Conservation (phyloP, 2,888 invertebrate genomes). For the Drosophila ochracea region DNA sequence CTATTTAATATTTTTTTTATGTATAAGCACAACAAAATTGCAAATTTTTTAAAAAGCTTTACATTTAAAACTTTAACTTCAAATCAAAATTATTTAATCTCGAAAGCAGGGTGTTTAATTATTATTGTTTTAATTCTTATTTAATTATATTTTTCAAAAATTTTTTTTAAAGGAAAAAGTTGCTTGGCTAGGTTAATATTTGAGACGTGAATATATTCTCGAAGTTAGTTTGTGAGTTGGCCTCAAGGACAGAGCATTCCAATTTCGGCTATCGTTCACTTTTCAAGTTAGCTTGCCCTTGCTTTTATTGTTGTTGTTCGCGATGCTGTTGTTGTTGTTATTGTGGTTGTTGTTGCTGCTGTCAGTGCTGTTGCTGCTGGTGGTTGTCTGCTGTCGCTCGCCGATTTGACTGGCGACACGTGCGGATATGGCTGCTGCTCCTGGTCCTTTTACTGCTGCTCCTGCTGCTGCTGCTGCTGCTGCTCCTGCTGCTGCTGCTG, state of each 20-base stretch:
- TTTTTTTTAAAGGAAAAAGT: not conserved
- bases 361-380: conserved; percentile 19
- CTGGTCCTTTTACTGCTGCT: conserved; percentile 1
- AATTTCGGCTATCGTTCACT: conserved; percentile 1
- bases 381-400: conserved; percentile 40
- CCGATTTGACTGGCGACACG: conserved; percentile 63
- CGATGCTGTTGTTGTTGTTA: conserved; percentile 1
- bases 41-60: too few relatives aligned
- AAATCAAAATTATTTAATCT: too few relatives aligned
- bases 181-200: not conserved
- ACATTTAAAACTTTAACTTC: too few relatives aligned
- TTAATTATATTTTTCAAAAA: rapidly evolving
- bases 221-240: not conserved
- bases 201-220: not conserved
- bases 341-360: conserved; percentile 13
- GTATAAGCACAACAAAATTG: too few relatives aligned
- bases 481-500: not conserved
- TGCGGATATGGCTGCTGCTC: conserved; percentile 32
- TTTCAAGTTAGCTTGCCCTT: conserved; percentile 18
- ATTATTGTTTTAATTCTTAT: not conserved
- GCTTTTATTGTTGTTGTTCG: conserved; percentile 4
- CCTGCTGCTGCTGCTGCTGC: not conserved
- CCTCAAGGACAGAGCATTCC: conserved; percentile 20
- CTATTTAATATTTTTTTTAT: too few relatives aligned
- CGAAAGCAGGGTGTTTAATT: too few relatives aligned